Conservation (phyloP, 1,140 invertebrate genomes). For the Atta cephalotes region DNA sequence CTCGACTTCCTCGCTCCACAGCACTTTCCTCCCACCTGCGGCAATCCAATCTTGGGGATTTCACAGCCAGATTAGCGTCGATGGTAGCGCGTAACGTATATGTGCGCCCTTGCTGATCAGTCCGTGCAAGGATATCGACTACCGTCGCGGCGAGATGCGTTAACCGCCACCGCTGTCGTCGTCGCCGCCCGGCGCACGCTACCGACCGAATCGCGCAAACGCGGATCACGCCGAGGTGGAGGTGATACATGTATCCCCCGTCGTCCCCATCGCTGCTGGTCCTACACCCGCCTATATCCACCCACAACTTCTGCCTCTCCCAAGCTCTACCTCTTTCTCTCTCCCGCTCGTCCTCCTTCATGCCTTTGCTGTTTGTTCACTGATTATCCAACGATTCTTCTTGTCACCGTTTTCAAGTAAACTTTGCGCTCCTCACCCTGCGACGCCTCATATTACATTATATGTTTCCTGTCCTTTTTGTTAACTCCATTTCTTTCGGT, state of each 20-base stretch:
- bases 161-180: constrained; percentile 60
- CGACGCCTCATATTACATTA: neutral
- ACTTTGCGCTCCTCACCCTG: neutral
- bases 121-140: constrained; percentile 82
- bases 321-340: constrained; percentile 10
- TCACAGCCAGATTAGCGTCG: constrained; percentile 17
- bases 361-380: constrained; percentile 27
- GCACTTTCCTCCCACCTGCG: neutral
- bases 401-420: constrained; percentile 11
- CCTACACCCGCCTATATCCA: constrained; percentile 32
- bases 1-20: neutral
- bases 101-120: constrained; percentile 66
- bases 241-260: constrained; percentile 61
- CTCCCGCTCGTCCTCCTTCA: neutral
- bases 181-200: constrained; percentile 81
- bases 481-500: constrained; percentile 15
- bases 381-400: constrained; percentile 41
- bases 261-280: constrained; percentile 9
- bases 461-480: neutral
- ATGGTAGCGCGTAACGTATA: constrained; percentile 21
- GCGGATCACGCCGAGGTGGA: constrained; percentile 59
- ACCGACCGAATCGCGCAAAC: constrained; percentile 79
- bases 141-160: constrained; percentile 75
- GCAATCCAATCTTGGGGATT: neutral
- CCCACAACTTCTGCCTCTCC: constrained; percentile 19